Conservation (phyloP, 2,888 invertebrate genomes). For the Caenorhabditis sulstoni region DNA sequence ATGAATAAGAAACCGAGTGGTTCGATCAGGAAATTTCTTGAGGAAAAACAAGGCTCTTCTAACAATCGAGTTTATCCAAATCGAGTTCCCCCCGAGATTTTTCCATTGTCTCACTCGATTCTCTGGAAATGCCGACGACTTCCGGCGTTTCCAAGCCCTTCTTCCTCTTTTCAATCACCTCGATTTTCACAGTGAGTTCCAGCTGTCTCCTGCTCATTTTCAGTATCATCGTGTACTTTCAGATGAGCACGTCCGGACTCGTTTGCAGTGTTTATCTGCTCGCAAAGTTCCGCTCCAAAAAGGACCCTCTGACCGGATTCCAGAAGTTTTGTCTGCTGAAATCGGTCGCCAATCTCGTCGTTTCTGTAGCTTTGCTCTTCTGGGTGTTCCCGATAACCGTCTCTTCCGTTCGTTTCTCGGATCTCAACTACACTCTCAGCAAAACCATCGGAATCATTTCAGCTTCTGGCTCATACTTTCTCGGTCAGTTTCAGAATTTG, state of each 20-base stretch:
- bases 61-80: too few species aligned
- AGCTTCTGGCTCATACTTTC: slow-evolving; percentile 24
- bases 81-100: too few species aligned
- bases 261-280: slow-evolving; percentile 15
- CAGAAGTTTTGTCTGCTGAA: slow-evolving; percentile 35
- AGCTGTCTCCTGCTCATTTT: not conserved
- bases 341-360: slow-evolving; percentile 16
- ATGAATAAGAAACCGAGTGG: too few species aligned
- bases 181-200: not conserved
- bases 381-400: slow-evolving; percentile 40
- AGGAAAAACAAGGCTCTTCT: too few species aligned
- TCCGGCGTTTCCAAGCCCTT: not conserved
- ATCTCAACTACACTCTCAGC: not conserved
- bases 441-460: slow-evolving; percentile 16
- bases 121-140: not conserved
- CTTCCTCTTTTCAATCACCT: not conserved
- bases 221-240: not conserved
- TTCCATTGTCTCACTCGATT: not conserved
- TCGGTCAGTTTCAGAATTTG: slow-evolving; percentile 11
- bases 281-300: slow-evolving; percentile 2
- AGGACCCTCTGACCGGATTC: slow-evolving; percentile 21
- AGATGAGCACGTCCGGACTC: slow-evolving; percentile 29
- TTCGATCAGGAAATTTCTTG: too few species aligned
- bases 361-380: slow-evolving; percentile 30
- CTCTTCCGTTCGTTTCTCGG: not conserved